phyloP scores from a whole-genome alignment of 2,888 invertebrate species.

The Drosophila kanekoi region DNA sequence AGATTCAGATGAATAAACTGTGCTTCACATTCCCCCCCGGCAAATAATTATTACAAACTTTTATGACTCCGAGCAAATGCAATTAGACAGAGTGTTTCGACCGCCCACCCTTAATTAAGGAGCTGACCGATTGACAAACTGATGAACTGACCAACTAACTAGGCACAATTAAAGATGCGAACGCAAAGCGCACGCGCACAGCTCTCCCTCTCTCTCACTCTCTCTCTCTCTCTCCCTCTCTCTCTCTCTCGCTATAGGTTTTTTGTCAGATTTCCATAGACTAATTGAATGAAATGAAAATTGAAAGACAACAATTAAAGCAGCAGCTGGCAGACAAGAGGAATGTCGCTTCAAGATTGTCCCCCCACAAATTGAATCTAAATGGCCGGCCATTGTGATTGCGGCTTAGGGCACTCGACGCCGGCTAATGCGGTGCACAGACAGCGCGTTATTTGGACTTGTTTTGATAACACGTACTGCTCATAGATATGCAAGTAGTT shows the following conservation, averaged over 20 bases:
- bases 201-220: constrained; percentile 8
- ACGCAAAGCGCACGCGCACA: constrained; percentile 57
- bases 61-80: constrained; percentile 50
- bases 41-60: constrained; percentile 5
- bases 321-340: constrained; percentile 27
- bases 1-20: no score
- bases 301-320: constrained; percentile 70
- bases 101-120: constrained; percentile 73
- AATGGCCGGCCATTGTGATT: constrained; percentile 50
- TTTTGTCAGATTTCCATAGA: constrained; percentile 68
- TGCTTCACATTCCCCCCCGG: constrained; percentile 1
- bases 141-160: constrained; percentile 27
- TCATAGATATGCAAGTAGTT: constrained; percentile 23
- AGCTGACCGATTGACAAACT: constrained; percentile 2
- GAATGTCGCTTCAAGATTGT: constrained; percentile 47
- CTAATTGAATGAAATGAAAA: constrained; percentile 78
- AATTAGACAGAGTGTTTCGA: constrained; percentile 61
- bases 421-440: constrained; percentile 20
- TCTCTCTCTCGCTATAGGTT: neutral
- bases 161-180: constrained; percentile 64
- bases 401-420: constrained; percentile 4
- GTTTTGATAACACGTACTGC: constrained; percentile 42
- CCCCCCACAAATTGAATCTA: constrained; percentile 20
- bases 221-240: neutral
- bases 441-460: constrained; percentile 45